phyloP scores from a whole-genome alignment of 2,113 vertebrate genomes.

The Rallus limicola region DNA sequence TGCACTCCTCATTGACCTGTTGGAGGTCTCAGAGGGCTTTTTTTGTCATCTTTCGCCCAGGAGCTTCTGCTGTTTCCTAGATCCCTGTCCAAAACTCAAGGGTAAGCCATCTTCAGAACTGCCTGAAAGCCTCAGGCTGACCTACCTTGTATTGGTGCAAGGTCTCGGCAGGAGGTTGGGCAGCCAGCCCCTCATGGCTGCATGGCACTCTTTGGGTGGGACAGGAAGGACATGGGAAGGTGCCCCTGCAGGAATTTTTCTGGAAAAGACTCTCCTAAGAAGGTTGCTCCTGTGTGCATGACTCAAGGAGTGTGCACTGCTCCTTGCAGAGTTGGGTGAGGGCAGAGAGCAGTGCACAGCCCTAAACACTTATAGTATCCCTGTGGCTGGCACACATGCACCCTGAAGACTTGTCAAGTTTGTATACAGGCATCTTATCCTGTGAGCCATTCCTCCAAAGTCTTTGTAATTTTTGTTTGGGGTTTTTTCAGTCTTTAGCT shows the following conservation, averaged over 20 bases:
- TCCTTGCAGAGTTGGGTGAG: background rate
- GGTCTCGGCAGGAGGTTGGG: background rate
- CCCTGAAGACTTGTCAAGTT: background rate
- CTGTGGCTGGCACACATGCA: background rate
- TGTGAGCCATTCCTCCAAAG: background rate
- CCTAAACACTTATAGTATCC: background rate
- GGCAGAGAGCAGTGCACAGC: background rate
- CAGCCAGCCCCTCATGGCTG: background rate
- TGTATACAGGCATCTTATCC: background rate
- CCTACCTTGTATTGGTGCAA: background rate
- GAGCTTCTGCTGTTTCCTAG: background rate
- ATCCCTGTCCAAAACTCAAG: background rate
- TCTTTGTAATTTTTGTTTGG: background rate
- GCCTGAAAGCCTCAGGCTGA: background rate
- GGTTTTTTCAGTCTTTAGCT: background rate
- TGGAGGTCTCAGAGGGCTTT: background rate
- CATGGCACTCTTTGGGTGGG: background rate
- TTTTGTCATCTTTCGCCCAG: background rate
- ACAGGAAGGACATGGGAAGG: background rate
- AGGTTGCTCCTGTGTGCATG: rapidly evolving
- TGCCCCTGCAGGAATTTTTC: too few species aligned
- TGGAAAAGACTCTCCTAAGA: background rate
- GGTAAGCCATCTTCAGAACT: rapidly evolving
- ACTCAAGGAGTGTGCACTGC: background rate
- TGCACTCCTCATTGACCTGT: background rate